Evolutionary conservation across 2,113 vertebrate genomes (phyloP).

Genomic region (Trinectes maculatus): DNA sequence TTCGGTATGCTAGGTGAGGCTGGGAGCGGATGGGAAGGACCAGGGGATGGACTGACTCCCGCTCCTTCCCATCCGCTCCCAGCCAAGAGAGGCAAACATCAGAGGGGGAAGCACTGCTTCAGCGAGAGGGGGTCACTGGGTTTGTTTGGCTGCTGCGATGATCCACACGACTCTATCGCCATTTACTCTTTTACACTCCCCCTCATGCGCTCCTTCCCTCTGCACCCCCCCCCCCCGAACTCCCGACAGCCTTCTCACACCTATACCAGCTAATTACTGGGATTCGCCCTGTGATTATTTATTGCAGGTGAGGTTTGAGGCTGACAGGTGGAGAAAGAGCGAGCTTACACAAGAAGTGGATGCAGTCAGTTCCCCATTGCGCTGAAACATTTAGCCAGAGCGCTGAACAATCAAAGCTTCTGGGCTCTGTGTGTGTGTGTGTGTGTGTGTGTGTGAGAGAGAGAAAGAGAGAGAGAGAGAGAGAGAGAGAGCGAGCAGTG

Average conservation of each 20-base stretch:
- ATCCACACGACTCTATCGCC: conserved; percentile 25
- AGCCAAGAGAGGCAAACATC: conserved; percentile 51
- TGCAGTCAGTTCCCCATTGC: conserved; percentile 54
- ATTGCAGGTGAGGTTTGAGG: conserved; percentile 28
- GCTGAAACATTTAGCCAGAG: conserved; percentile 70
- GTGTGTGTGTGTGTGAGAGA: conserved; percentile 14
- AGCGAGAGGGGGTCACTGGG: conserved; percentile 58
- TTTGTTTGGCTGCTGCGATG: conserved; percentile 59
- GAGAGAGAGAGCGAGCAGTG: conserved; percentile 14
- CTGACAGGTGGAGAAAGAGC: conserved; percentile 36
- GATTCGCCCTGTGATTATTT: conserved; percentile 54
- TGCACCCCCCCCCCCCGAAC: conserved; percentile 29
- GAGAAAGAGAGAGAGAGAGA: background rate
- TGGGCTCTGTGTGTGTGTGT: conserved; percentile 20
- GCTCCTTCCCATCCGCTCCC: too few relatives aligned
- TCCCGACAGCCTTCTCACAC: conserved; percentile 42
- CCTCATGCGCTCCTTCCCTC: conserved; percentile 16
- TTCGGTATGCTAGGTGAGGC: conserved; percentile 61
- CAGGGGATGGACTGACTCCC: conserved; percentile 26
- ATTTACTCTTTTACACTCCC: conserved; percentile 31
- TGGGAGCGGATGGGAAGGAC: conserved; percentile 36
- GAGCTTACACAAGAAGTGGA: conserved; percentile 57
- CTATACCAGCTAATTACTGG: conserved; percentile 56
- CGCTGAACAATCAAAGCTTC: conserved; percentile 42
- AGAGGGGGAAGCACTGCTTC: conserved; percentile 21